Evolutionary conservation across 1,140 invertebrate genomes (phyloP).

Genomic region (Bradynema listronoti): DNA sequence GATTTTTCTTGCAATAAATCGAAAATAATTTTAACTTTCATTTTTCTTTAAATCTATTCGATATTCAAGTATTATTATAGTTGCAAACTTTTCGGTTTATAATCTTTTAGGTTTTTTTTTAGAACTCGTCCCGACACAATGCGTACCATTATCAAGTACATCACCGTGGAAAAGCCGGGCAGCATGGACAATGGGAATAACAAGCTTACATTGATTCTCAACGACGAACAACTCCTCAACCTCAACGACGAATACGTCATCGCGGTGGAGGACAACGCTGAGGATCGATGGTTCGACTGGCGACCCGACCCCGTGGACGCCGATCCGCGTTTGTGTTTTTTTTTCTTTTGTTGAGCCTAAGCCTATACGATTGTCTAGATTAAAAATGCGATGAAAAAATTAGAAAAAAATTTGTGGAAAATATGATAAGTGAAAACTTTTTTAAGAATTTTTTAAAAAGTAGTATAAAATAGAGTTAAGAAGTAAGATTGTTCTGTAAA

Average conservation of each 20-base stretch:
- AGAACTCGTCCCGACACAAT: constrained; percentile 52
- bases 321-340: constrained; percentile 36
- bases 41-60: not conserved
- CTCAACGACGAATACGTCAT: constrained; percentile 55
- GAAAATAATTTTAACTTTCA: not conserved
- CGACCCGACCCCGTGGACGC: constrained; percentile 50
- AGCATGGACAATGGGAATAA: constrained; percentile 22
- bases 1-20: not conserved
- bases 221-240: constrained; percentile 21
- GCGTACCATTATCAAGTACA: constrained; percentile 52
- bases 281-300: constrained; percentile 42
- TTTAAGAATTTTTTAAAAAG: no score
- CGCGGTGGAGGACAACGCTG: constrained; percentile 35
- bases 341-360: constrained; percentile 3
- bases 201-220: constrained; percentile 19
- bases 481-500: no score
- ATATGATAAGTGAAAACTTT: no score
- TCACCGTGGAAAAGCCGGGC: constrained; percentile 49
- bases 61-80: no score
- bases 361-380: no score
- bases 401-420: no score
- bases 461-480: no score
- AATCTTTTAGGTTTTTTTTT: constrained; percentile 11
- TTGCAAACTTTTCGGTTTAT: no score
- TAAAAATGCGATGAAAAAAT: no score